Evolutionary conservation across 2,797 vertebrate genomes (phyloP).

Genomic region (Argya squamiceps): DNA sequence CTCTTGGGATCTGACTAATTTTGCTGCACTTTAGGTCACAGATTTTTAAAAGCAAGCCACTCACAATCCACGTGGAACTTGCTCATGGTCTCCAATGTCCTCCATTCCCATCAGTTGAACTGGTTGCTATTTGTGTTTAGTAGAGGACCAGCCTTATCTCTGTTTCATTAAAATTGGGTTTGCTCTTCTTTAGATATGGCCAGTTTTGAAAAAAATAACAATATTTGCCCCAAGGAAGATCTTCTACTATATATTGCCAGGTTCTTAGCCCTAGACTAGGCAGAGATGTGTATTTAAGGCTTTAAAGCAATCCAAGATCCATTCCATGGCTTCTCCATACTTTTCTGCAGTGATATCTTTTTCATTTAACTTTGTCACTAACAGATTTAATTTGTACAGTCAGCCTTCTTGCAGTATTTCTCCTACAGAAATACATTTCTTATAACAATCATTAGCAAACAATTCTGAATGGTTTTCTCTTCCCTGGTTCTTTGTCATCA

Average conservation of each 20-base stretch:
- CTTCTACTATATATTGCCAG: accelerated
- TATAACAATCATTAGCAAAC: not conserved
- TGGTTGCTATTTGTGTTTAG: not conserved
- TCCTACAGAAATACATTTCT: not conserved
- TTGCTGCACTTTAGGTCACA: not conserved
- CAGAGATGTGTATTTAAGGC: not conserved
- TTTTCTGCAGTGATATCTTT: not conserved
- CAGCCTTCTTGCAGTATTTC: not conserved
- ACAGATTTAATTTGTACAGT: not conserved
- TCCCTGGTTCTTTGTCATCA: not conserved
- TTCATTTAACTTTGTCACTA: not conserved
- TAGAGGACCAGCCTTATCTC: not conserved
- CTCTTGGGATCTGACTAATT: not conserved
- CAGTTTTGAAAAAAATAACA: not conserved
- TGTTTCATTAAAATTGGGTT: not conserved
- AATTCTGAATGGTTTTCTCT: not conserved
- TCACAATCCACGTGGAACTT: not conserved
- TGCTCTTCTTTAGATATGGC: not conserved
- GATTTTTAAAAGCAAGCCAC: not conserved
- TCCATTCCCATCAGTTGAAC: not conserved
- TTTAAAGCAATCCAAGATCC: not conserved
- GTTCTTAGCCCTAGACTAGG: not conserved
- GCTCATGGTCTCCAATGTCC: not conserved
- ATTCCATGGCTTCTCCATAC: not conserved
- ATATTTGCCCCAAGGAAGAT: not conserved